Evolutionary conservation across 2,797 vertebrate genomes (phyloP), one percentile per base, ranked within the genome.

Genomic region (Aplochiton taeniatus): DNA sequence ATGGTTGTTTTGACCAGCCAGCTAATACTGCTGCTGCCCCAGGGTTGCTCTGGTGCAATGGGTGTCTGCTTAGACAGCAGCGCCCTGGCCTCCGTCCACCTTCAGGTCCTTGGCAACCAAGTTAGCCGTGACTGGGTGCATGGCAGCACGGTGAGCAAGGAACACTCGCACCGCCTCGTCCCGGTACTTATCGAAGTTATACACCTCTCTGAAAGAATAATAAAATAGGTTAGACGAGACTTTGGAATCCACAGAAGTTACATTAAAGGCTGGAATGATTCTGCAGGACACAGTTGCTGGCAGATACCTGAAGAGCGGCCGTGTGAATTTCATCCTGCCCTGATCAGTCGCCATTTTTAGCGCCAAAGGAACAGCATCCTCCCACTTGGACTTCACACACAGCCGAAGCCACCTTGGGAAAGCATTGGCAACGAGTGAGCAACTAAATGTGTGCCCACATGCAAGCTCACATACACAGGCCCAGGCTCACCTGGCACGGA

Each of bases 321-420:
- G 91, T 0, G 95, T 98, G 78, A 95, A 98, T 79, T 99, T 99
- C 94, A 98, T 94, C 76, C 97, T 89, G 68, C 97, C 97, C 86
- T 99, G 97, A 47, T 98, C 94, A 0, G 94, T 96, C 1, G 94
- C 96, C 97, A 99, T 98, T 84, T 93, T 92, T 68, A 99, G 76
- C 48, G 97, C 96, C 83, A 94, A 63, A 54, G 96, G 93, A 82
- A 98, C 93, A 0, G 90, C 91, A 8, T 95, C 94, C 78, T 98
- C 96, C 96, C 95, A 99, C 51, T 70, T 90, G 10, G 94, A 93
- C 58, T 86, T 92, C 57, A 99, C 91, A 76, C 97, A 98, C 72
- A 99, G 73, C 47, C 94, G 90, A 73, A 98, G 84, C 97, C 97
- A 99, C 69, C 97, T 98, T 76, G 0, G 77, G 66, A n/a, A 18